A percentile compares a stretch with the other conserved stretches of the same genome.
These are phyloP conservation scores for Nothobranchius kuhntae DNA, from an alignment of 2,113 vertebrate species.

Conservation along the genomic window DNA sequence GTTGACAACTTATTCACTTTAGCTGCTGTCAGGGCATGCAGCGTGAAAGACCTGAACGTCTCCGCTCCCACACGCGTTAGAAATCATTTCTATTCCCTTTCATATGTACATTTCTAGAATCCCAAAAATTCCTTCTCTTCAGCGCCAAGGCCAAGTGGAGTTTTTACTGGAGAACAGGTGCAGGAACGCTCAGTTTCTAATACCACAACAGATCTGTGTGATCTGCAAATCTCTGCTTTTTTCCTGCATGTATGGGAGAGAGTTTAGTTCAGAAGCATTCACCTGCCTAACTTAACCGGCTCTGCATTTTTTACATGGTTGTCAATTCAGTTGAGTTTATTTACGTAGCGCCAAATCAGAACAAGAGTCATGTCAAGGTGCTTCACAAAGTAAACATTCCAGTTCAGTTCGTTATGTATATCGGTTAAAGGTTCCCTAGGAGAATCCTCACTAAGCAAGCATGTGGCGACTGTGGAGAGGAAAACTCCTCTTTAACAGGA, in stretches of 20 bases:
- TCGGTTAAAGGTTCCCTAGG: no score
- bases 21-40: slow-evolving; percentile 47
- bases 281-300: no score
- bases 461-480: no score
- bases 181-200: slow-evolving; percentile 34
- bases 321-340: no score
- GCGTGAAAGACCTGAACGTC: slow-evolving; percentile 60
- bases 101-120: slow-evolving; percentile 33
- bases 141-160: slow-evolving; percentile 16
- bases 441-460: no score
- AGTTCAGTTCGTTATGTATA: no score
- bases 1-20: slow-evolving; percentile 66
- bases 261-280: slow-evolving; percentile 1
- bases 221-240: slow-evolving; percentile 38
- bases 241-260: slow-evolving; percentile 1
- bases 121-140: slow-evolving; percentile 40
- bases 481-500: no score
- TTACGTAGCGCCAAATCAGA: no score
- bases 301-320: no score
- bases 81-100: slow-evolving; percentile 47
- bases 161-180: slow-evolving; percentile 12
- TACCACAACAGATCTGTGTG: slow-evolving; percentile 47
- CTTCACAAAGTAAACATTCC: no score
- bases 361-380: no score
- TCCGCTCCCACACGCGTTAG: slow-evolving; percentile 50